Evolutionary conservation across 1,140 invertebrate genomes (phyloP).

Genomic region (Lordiphosa stackelbergi): DNA sequence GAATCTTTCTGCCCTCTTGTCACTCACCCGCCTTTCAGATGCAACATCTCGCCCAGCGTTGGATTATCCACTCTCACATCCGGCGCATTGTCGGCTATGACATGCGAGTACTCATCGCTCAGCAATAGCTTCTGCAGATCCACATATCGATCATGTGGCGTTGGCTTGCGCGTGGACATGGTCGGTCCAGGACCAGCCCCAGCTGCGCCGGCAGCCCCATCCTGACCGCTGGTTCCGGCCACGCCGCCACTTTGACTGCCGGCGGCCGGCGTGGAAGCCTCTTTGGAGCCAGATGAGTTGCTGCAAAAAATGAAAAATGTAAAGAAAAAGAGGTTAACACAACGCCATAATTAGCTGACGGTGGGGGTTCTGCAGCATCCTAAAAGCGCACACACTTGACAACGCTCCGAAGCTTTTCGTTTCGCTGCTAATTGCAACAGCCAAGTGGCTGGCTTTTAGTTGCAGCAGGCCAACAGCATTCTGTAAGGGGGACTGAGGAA

Average conservation of each 20-base stretch:
- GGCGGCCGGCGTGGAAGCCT: constrained; percentile 66
- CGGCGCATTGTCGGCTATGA: constrained; percentile 76
- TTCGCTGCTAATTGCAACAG: constrained; percentile 43
- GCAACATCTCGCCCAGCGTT: constrained; percentile 82
- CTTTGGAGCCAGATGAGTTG: constrained; percentile 76
- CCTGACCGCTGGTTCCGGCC: constrained; percentile 39
- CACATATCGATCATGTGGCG: constrained; percentile 79
- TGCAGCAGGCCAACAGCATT: constrained; percentile 19
- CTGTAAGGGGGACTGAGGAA: constrained; percentile 1
- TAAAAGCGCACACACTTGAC: constrained; percentile 22
- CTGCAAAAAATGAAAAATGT: constrained; percentile 37
- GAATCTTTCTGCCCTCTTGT: constrained; percentile 55
- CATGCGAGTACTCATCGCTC: constrained; percentile 60
- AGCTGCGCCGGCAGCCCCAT: constrained; percentile 20
- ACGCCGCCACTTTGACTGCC: constrained; percentile 61
- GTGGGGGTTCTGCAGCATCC: background rate
- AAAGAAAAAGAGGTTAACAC: constrained; percentile 14
- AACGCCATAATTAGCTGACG: constrained; percentile 44
- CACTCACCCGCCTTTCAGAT: constrained; percentile 81
- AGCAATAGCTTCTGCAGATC: constrained; percentile 78
- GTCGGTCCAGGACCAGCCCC: constrained; percentile 21
- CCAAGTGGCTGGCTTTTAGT: constrained; percentile 44
- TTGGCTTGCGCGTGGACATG: constrained; percentile 53
- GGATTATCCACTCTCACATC: constrained; percentile 80
- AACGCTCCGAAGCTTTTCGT: constrained; percentile 29